Evolutionary conservation across 2,797 vertebrate species (phyloP), one percentile per base, ranked within the genome.

Genomic region (Darevskia mixta): DNA sequence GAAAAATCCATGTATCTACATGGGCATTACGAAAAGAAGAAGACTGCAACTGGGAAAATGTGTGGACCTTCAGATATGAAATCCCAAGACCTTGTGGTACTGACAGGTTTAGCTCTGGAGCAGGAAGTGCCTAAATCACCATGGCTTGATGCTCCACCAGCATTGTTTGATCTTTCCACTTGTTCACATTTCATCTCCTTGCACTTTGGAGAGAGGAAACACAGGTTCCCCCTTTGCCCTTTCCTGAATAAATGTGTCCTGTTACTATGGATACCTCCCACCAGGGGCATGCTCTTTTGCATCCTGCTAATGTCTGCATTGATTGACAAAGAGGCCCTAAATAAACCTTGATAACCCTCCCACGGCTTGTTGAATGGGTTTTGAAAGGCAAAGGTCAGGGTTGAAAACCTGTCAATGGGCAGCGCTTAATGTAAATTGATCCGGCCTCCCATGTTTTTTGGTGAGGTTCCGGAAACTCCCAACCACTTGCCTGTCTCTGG

Each of bases 191-290:
- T 89, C 88, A 85, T 66, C 58, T 85, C 61, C 69, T 67, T 81
- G 69, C 78, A 85, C 83, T 85, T 85, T 66, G 55, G 83, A 38
- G 88, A 89, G 41, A 76, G 78, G 83, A 89, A 89, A 89, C 83
- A 88, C 77, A n/a, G 77, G 69, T 49, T 75, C 77, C 80, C 69
- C 78, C 64, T 81, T 89, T 80, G 58, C 58, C 78, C 78, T 89
- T 85, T 76, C 72, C 83, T 85, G 69, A 58, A 85, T 89, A 81
- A 80, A 89, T n/a, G 71, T 89, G 83, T 67, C 83, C 49, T 75
- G 87, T 85, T 88, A 80, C 83, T 85, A 81, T 67, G 83, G 58
- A 66, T 85, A 85, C 58, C 17, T 79, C 83, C 71, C 83, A 76
- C 32, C n/a, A 41, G 83, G 83, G 43, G 58, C 43, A 85, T 81